Percentiles rank a stretch among this genome's conserved stretches.
Evolutionary conservation across 64 coral and sea anemone species (phyloP).

Genomic region (Pocillopora verrucosa): DNA sequence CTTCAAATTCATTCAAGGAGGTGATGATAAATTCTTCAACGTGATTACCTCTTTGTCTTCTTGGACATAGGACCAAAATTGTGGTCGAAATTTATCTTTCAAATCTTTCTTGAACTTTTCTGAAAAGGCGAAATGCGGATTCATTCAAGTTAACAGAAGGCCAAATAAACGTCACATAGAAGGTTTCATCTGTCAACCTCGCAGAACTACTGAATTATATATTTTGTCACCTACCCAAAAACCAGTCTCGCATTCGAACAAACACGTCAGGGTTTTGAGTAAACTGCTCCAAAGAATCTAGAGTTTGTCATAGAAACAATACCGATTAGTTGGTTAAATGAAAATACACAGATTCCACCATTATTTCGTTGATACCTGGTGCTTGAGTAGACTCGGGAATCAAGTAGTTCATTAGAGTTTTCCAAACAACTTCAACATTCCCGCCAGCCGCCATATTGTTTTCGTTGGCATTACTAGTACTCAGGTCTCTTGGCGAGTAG

Average conservation of each 20-base stretch:
- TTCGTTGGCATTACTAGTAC: not conserved
- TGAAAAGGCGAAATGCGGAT: not conserved
- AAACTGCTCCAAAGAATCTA: not conserved
- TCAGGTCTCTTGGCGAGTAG: not conserved
- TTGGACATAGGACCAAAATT: constrained; percentile 32
- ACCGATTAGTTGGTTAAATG: not conserved
- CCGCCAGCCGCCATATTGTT: constrained; percentile 40
- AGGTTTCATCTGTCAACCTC: too few relatives aligned
- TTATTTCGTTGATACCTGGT: not conserved
- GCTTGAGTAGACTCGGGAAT: not conserved
- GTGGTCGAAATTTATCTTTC: constrained; percentile 26
- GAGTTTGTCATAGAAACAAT: not conserved
- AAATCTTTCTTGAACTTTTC: constrained; percentile 38
- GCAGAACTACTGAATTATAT: too few relatives aligned
- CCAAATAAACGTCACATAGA: too few relatives aligned
- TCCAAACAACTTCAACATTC: constrained; percentile 50
- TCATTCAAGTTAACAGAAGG: not conserved
- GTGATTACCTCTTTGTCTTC: not conserved
- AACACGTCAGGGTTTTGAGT: not conserved
- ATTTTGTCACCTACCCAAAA: not conserved
- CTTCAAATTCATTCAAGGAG: too few relatives aligned
- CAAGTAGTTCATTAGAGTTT: not conserved
- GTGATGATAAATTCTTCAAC: too few relatives aligned
- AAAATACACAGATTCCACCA: not conserved
- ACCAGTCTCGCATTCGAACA: constrained; percentile 17